Evolutionary conservation across 2,113 vertebrate species (phyloP).

Genomic region (Phasianus colchicus): DNA sequence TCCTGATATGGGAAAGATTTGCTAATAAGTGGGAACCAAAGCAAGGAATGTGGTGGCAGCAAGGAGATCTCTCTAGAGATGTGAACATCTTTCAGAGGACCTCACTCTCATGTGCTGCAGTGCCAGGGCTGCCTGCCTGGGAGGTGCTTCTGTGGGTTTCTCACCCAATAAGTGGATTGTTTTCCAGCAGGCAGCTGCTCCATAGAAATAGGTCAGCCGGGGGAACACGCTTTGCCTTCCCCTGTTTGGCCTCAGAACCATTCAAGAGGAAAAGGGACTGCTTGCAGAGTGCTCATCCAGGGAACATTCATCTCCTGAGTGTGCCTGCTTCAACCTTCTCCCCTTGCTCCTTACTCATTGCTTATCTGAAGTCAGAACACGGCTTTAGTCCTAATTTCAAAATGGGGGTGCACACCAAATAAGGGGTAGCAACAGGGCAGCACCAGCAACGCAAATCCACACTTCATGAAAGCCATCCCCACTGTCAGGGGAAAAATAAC

Average conservation of each 20-base stretch:
- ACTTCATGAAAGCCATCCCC: background rate
- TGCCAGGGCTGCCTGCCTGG: background rate
- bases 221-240: constrained; percentile 6
- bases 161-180: constrained; percentile 44
- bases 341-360: background rate
- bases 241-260: background rate
- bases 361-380: background rate
- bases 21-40: background rate
- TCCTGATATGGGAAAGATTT: constrained; percentile 37
- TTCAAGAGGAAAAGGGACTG: constrained; percentile 25
- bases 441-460: background rate
- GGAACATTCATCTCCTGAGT: background rate
- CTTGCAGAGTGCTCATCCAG: background rate
- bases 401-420: background rate
- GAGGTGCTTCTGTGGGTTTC: constrained; percentile 42
- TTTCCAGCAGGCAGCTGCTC: constrained; percentile 51
- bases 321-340: background rate
- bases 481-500: background rate
- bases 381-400: background rate
- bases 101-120: accelerated
- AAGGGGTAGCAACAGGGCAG: background rate
- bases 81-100: background rate
- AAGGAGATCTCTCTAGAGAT: background rate
- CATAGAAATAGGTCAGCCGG: constrained; percentile 55
- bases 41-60: background rate